phyloP scores from a whole-genome alignment of 2,113 vertebrate genomes.

The Azemiops feae region DNA sequence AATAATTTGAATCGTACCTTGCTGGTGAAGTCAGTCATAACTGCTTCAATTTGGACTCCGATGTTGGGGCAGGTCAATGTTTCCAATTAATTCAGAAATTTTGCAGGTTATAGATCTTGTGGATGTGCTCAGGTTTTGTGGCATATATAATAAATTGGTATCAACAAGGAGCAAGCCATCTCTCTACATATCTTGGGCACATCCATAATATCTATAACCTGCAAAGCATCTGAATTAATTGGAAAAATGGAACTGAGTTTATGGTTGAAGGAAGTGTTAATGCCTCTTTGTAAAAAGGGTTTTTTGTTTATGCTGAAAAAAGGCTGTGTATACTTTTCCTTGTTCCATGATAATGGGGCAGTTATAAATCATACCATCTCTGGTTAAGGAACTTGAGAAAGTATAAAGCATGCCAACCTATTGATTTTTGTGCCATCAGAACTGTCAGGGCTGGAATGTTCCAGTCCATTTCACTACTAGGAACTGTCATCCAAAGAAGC shows the following conservation, averaged over 20 bases:
- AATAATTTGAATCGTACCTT: too few relatives aligned
- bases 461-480: not conserved
- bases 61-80: too few relatives aligned
- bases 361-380: not conserved
- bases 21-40: too few relatives aligned
- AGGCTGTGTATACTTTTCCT: not conserved
- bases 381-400: not conserved
- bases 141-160: not conserved
- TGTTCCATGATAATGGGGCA: not conserved
- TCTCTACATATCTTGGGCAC: not conserved
- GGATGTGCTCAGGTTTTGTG: not conserved
- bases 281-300: not conserved
- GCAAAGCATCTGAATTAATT: not conserved
- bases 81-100: too few relatives aligned
- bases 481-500: not conserved
- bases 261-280: not conserved
- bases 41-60: too few relatives aligned
- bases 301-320: not conserved
- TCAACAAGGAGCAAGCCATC: not conserved
- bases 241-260: not conserved
- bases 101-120: not conserved
- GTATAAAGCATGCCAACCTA: not conserved
- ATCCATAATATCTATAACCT: not conserved
- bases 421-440: not conserved
- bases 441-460: not conserved